These are phyloP conservation scores for Eupithecia vulgata DNA, from an alignment of 2,888 invertebrate species.

Conservation along the genomic window DNA sequence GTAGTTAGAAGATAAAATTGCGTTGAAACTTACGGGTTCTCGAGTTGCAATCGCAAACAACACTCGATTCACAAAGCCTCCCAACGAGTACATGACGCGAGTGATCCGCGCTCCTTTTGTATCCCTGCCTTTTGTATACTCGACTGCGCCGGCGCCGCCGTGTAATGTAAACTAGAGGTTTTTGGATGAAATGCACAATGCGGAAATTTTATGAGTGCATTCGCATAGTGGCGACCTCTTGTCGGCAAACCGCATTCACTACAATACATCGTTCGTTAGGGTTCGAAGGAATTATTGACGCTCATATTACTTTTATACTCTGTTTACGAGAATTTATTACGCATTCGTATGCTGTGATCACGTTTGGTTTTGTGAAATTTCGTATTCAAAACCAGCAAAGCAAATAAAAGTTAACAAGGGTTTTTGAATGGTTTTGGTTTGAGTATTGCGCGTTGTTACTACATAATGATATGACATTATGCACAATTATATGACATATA, in stretches of 20 bases:
- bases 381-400: slow-evolving; percentile 32
- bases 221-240: slow-evolving; percentile 63
- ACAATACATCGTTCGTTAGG: slow-evolving; percentile 79
- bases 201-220: slow-evolving; percentile 74
- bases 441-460: slow-evolving; percentile 3
- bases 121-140: slow-evolving; percentile 53
- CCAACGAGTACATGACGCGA: slow-evolving; percentile 53
- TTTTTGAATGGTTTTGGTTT: slow-evolving; percentile 12
- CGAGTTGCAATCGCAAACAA: slow-evolving; percentile 40
- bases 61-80: slow-evolving; percentile 41
- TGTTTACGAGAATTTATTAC: slow-evolving; percentile 47
- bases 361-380: slow-evolving; percentile 38
- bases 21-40: slow-evolving; percentile 34
- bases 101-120: slow-evolving; percentile 57
- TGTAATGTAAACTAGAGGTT: slow-evolving; percentile 53
- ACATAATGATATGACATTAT: background rate
- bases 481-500: background rate
- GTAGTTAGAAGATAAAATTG: slow-evolving; percentile 14
- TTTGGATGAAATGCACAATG: slow-evolving; percentile 72
- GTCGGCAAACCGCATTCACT: slow-evolving; percentile 49
- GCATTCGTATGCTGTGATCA: slow-evolving; percentile 37
- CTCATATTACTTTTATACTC: slow-evolving; percentile 44
- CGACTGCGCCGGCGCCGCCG: slow-evolving; percentile 46
- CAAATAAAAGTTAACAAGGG: slow-evolving; percentile 34
- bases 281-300: slow-evolving; percentile 71